Evolutionary conservation across 2,113 vertebrate genomes (phyloP).

Genomic region (Tonatia bakeri): DNA sequence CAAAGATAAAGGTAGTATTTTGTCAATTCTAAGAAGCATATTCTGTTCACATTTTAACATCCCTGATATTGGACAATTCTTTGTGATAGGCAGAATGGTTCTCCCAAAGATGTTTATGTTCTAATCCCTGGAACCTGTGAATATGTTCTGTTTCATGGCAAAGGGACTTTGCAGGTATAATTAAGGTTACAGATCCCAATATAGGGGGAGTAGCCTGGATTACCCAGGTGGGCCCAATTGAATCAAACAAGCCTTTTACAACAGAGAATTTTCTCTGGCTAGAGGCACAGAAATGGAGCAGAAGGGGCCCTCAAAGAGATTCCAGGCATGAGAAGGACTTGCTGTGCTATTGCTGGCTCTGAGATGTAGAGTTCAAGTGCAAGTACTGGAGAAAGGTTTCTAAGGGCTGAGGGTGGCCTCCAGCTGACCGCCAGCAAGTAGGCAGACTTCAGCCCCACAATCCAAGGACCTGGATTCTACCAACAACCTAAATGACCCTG

Average conservation of each 20-base stretch:
- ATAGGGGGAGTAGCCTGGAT: not conserved
- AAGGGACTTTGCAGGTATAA: not conserved
- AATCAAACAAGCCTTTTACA: not conserved
- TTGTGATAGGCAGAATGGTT: not conserved
- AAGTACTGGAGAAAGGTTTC: not conserved
- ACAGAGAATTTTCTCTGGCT: not conserved
- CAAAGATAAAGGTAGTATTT: not conserved
- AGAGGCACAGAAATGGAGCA: not conserved
- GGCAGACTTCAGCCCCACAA: not conserved
- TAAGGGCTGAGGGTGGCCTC: not conserved
- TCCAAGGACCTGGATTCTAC: not conserved
- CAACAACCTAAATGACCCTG: not conserved
- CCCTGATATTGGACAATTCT: not conserved
- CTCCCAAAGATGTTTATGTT: not conserved
- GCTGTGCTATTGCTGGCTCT: not conserved
- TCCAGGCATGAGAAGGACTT: not conserved
- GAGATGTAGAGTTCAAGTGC: not conserved
- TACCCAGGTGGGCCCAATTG: not conserved
- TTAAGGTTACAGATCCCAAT: not conserved
- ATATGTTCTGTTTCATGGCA: not conserved
- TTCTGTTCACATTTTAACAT: not conserved
- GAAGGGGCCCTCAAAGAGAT: not conserved
- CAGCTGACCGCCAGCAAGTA: not conserved
- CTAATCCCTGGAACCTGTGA: not conserved
- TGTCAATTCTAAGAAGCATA: not conserved